Evolutionary conservation across 2,797 vertebrate genomes (phyloP), one percentile per base, ranked within the genome.

Genomic region (Acrossocheilus wenchowensis): DNA sequence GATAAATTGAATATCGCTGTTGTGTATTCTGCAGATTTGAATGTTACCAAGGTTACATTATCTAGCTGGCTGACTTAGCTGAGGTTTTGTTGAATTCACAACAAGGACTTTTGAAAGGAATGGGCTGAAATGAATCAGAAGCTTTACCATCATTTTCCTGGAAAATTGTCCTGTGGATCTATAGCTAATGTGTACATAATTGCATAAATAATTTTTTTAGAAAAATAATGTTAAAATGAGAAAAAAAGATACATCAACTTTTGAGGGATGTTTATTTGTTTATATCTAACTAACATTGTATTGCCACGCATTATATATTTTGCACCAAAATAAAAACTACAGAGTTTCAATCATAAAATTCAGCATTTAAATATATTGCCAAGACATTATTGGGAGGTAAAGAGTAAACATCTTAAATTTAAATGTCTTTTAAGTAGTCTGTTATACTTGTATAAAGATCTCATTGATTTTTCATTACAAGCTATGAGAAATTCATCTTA

Each of bases 61-160:
- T 64, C 77, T 26, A 43, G 14, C 36, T 5, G 21, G 21, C 34
- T 78, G 34, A n/a, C 52, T 3, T 54, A 39, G 34, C 15, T 21
- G 26, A 50, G 48, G 30, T 57, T 78, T 78, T 39, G 34, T 57
- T 60, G 1, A n/a, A 60, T 15, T 60, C 8, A 14, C 21, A 60
- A 21, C 74, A 77, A 77, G 48, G 30, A 54, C 48, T 77, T 77
- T 19, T 36, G 30, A 77, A 77, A 36, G 17, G n/a, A 74, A 78
- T 15, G 19, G 23, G 14, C 14, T 43, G 36, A 60, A 41, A 39
- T 5, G 0, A 60, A 60, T 78, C 12, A 43, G 12, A 26, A 41
- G 12, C 2, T 62, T 78, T 62, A 7, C 77, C n/a, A 41, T 11
- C 0, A 26, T 78, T 62, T 62, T 43, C 7, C 23, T n/a, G 23